A percentile compares a stretch with the other conserved stretches of the same genome.
Evolutionary conservation across 2,888 invertebrate species (phyloP).

Genomic region (Eupithecia abbreviata): DNA sequence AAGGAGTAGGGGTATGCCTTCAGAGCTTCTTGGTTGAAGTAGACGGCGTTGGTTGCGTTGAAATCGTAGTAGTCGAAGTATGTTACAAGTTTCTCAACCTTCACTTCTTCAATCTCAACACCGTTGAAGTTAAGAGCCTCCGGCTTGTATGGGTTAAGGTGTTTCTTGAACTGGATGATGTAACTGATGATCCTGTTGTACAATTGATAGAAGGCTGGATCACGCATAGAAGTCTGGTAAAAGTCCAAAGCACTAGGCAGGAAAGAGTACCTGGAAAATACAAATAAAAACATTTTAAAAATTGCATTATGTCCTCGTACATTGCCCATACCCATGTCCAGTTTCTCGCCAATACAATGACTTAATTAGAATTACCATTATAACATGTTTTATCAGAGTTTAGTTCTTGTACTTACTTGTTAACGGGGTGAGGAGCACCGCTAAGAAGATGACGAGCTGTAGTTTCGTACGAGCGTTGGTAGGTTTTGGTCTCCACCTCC

Average conservation of each 20-base stretch:
- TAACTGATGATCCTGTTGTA: conserved; percentile 85
- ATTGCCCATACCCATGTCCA: neutral
- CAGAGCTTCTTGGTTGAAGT: conserved; percentile 59
- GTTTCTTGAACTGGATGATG: conserved; percentile 85
- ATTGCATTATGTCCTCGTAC: neutral
- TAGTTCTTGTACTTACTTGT: conserved; percentile 53
- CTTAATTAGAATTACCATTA: neutral
- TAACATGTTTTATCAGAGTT: neutral
- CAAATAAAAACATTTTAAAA: conserved; percentile 25
- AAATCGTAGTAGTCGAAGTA: conserved; percentile 87
- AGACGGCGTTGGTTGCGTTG: conserved; percentile 83
- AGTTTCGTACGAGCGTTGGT: conserved; percentile 84
- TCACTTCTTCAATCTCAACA: conserved; percentile 84
- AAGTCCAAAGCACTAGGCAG: conserved; percentile 85
- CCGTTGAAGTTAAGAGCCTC: conserved; percentile 84
- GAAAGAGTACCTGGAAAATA: conserved; percentile 64
- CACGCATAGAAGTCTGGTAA: conserved; percentile 86
- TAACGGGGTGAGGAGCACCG: conserved; percentile 55
- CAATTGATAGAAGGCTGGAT: conserved; percentile 88
- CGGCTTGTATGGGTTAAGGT: conserved; percentile 83
- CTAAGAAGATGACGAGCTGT: conserved; percentile 78
- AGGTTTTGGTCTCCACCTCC: conserved; percentile 59
- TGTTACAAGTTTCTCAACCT: conserved; percentile 85
- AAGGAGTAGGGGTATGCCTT: conserved; percentile 68
- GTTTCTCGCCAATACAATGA: neutral